Evolutionary conservation across 2,797 vertebrate genomes (phyloP).

Genomic region (Hapalemur alaotrensis): DNA sequence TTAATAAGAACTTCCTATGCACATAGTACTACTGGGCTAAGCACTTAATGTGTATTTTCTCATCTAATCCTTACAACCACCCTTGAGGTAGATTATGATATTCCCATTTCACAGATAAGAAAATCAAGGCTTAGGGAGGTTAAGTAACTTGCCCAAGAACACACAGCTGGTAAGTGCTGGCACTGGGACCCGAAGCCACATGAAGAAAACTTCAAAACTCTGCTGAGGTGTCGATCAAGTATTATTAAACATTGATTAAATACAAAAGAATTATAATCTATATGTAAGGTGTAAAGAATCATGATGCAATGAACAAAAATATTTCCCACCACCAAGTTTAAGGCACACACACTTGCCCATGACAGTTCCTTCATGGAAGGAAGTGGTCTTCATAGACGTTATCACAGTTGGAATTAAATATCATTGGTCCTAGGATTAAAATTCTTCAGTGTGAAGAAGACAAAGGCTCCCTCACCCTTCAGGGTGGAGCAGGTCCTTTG

Average conservation of each 20-base stretch:
- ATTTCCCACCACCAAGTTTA: background rate
- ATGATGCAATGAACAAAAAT: background rate
- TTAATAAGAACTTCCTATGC: background rate
- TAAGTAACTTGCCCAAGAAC: background rate
- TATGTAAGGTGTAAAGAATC: background rate
- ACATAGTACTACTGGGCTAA: background rate
- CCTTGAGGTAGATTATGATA: background rate
- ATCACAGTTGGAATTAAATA: background rate
- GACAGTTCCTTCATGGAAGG: too few relatives aligned
- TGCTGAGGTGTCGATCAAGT: background rate
- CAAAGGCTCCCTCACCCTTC: background rate
- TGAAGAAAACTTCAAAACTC: background rate
- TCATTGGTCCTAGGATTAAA: background rate
- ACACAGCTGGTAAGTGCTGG: background rate
- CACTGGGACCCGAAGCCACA: background rate
- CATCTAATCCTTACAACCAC: background rate
- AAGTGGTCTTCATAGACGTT: background rate
- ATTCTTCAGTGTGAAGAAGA: background rate
- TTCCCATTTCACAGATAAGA: background rate
- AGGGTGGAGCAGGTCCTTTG: background rate
- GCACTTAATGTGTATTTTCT: background rate
- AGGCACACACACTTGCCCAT: background rate
- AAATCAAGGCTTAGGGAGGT: background rate
- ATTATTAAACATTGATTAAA: conserved; percentile 31
- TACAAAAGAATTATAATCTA: background rate